Evolutionary conservation across 1,140 invertebrate species (phyloP), one percentile per base, ranked within the genome.

Genomic region (Charaxes varanes): DNA sequence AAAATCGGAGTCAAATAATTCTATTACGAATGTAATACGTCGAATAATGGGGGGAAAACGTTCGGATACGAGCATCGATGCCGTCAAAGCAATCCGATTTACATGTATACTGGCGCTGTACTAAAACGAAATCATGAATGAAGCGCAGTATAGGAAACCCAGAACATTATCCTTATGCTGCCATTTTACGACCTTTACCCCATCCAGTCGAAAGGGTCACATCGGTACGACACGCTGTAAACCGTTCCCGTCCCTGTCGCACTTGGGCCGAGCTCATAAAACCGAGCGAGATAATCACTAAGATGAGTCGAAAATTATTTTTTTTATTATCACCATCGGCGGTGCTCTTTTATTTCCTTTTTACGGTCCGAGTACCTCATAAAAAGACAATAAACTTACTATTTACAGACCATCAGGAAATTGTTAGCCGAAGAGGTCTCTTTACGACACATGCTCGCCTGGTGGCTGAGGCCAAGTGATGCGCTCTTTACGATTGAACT

Each of bases 381-480:
- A 83, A 83, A 81, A 83, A 80, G 72, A 81, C 76, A 83, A 79
- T 83, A 83, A 83, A 83, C 79, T 83, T 83, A 83, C 76, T 83
- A 83, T 83, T 83, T 83, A 83, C 79, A 83, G 79, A 79, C 79
- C 79, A 83, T 83, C 79, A 80, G 79, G 79, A 83, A 83, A 83
- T 83, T 80, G 79, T 83, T 83, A 83, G 76, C 57, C 72, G 74
- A 78, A 83, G 79, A 83, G 79, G 79, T 77, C 72, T 71, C 76
- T 80, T 83, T 78, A 83, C 76, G 76, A 78, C 76, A 79, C 76
- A 80, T 80, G 78, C 70, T 77, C 55, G 55, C 59, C 62, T 58
- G 69, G 62, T 62, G 56, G 48, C 49, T 36, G 47, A 55, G 53
- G 48, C 57, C 63, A 56, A 70, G 59, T 63, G 71, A 64, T 70